Base-by-base conservation (phyloP, 2,797 vertebrate species). In the Aplochiton taeniatus region DNA sequence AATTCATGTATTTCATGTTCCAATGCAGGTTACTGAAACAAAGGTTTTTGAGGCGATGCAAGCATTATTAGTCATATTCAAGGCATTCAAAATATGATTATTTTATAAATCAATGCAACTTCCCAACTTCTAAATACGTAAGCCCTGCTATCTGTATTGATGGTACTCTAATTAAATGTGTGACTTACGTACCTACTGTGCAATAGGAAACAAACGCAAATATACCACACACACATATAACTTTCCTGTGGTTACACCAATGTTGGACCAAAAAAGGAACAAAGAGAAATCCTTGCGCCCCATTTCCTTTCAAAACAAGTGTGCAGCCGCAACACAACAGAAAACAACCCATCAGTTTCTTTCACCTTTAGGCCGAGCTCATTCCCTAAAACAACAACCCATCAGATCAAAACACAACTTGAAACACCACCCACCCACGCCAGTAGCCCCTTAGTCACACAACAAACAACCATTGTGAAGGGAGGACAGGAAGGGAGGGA, bases 381-480 rank as follows among this genome's bases (percentile, higher is more conserved):
- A 31, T 31, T 31, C 31, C 31, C 31, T 31, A 31, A 31, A 31
- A 31, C 65, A 51, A 31, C 31, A 31, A 31, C 31, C 31, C 31
- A 5, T 31, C 66, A 61, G 57, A 68, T 16, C 67, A 61, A 69
- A 57, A 62, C 60, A 52, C 11, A 6, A 14, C n/a, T n/a, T 52
- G 50, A 16, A 18, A 52, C n/a, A 18, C n/a, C 8, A 52, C 50
- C 42, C 66, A 31, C 54, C 67, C 53, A 72, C 41, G 17, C 61
- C 61, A 68, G 51, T 73, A 76, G 67, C 56, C 47, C 73, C 63
- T 41, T 56, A 31, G 31, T 31, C 31, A 31, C 49, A 69, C 77
- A 74, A 80, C 65, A 79, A 84, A 85, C 44, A 74, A 73, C 78
- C 87, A 85, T 64, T 87, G 77, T 81, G 59, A 55, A 57, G 65